phyloP scores from a whole-genome alignment of 2,113 vertebrate genomes.

The Odobenus rosmarus region DNA sequence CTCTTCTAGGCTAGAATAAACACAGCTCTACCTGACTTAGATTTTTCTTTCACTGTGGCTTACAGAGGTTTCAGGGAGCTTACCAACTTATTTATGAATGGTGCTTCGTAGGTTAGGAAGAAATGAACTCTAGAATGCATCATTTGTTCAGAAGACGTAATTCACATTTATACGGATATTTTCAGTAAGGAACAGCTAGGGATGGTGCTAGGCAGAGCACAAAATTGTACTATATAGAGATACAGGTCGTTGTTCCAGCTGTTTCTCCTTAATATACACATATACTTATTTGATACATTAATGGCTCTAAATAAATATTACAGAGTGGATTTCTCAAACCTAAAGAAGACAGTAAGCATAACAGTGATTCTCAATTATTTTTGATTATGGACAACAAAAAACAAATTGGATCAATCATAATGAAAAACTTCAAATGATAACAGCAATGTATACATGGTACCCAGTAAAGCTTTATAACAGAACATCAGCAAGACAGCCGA shows the following conservation, averaged over 20 bases:
- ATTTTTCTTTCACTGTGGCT: neutral
- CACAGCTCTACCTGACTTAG: neutral
- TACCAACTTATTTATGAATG: neutral
- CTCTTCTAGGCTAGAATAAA: neutral
- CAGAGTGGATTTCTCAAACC: neutral
- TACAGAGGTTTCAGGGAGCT: neutral
- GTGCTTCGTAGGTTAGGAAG: neutral
- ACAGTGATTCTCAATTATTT: neutral
- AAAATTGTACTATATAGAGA: neutral
- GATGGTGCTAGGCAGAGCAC: neutral
- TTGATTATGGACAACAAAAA: neutral
- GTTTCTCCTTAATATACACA: neutral
- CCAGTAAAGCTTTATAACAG: neutral
- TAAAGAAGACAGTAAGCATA: neutral
- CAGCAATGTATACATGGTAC: neutral
- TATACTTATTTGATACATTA: neutral
- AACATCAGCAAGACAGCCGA: neutral
- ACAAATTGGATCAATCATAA: neutral
- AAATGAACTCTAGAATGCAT: neutral
- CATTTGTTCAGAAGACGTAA: neutral
- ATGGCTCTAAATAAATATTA: neutral
- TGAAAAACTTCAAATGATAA: neutral
- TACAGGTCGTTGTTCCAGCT: neutral
- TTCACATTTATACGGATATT: neutral
- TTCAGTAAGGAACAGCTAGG: neutral